phyloP scores from a whole-genome alignment of 2,797 vertebrate species.

The Eremophila alpestris region DNA sequence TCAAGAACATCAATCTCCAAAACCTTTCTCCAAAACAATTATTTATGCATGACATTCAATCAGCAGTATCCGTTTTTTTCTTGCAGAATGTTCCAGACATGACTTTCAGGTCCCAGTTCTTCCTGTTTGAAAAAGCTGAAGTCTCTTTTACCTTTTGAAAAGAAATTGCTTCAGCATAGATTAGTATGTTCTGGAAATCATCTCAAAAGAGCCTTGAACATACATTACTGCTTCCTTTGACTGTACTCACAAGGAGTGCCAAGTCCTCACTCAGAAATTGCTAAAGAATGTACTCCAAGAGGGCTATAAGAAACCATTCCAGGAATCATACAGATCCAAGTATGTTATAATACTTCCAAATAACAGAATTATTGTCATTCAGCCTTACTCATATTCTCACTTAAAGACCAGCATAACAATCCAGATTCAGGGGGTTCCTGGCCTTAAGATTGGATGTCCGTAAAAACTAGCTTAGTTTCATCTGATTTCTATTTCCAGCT shows the following conservation, averaged over 20 bases:
- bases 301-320: neutral
- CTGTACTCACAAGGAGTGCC: neutral
- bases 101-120: neutral
- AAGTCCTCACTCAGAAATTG: slow-evolving; percentile 3
- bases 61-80: slow-evolving; percentile 1
- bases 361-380: neutral
- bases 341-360: slow-evolving; percentile 18
- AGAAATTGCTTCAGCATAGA: slow-evolving; percentile 4
- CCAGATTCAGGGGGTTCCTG: neutral
- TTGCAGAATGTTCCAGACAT: slow-evolving; percentile 18
- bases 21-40: slow-evolving; percentile 20
- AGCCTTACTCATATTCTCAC: neutral
- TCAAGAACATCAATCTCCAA: slow-evolving; percentile 9
- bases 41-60: slow-evolving; percentile 13
- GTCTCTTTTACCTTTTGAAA: slow-evolving; percentile 9
- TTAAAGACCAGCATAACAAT: neutral
- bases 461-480: neutral
- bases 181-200: slow-evolving; percentile 29
- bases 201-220: neutral
- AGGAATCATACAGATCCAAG: slow-evolving; percentile 15
- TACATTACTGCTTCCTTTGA: neutral
- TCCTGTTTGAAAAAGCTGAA: slow-evolving; percentile 19
- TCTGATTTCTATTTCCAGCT: slow-evolving; percentile 38
- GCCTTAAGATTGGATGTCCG: neutral
- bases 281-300: neutral